Evolutionary conservation across 2,113 vertebrate genomes (phyloP), one percentile per base, ranked within the genome.

Genomic region (Carlito syrichta): DNA sequence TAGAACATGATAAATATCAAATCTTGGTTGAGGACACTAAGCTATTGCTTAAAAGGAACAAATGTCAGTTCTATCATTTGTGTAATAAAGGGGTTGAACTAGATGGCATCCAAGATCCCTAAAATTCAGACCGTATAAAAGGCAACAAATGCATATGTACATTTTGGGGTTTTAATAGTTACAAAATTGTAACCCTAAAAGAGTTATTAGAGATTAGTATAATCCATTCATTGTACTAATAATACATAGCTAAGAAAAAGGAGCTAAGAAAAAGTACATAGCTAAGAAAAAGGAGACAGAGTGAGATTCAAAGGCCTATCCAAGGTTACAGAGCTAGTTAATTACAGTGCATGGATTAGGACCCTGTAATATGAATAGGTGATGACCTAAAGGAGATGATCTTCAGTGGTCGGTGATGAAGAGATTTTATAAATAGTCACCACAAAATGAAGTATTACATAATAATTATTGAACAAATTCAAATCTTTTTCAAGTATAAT

Each of bases 221-320:
- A 90, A 87, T 45, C 3, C 35, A 12, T 56, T 78, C 20, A 68
- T 96, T 95, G 86, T 74, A 58, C 25, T 35, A 35, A 16, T 66
- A n/a, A n/a, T n/a, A n/a, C n/a, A n/a, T n/a, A 96, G 52, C 12
- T 30, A 91, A 85, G 3, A 20, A 94, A 93, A 95, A 92, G 2
- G 54, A 74, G 54, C n/a, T 30, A 91, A 85, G 3, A 20, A 94
- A 93, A 95, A 92, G 2, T n/a, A n/a, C n/a, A n/a, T n/a, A 96
- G 52, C 12, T 30, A 91, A 85, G 3, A 20, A 94, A 93, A 95
- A 92, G 2, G 54, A 74, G 54, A 77, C 12, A 83, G 13, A 86
- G 8, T 48, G 45, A 84, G 11, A 12, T 74, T 88, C 69, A 48
- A 43, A 81, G 5, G 5, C 20, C 54, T 86, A 25, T 40, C 20